Evolutionary conservation across 2,797 vertebrate species (phyloP).

Genomic region (Ciconia nigra): DNA sequence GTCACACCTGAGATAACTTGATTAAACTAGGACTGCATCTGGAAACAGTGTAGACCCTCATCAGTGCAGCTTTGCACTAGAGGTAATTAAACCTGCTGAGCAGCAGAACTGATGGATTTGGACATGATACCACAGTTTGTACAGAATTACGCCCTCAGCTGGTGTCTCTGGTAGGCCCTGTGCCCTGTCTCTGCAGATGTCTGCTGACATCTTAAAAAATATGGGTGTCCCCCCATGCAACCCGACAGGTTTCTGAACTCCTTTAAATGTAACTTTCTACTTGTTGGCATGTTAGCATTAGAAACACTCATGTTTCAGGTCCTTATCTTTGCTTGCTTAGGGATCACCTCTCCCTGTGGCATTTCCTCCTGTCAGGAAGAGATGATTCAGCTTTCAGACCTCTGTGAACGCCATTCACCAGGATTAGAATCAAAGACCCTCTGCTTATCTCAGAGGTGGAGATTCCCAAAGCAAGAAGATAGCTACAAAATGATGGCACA

Average conservation of each 20-base stretch:
- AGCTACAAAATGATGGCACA: not conserved
- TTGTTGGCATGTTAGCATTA: not conserved
- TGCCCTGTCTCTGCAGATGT: not conserved
- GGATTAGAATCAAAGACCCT: not conserved
- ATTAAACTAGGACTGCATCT: not conserved
- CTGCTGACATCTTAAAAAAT: not conserved
- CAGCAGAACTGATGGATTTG: not conserved
- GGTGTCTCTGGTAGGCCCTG: not conserved
- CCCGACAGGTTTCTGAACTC: not conserved
- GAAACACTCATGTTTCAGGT: not conserved
- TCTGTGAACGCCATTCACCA: not conserved
- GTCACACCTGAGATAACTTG: not conserved
- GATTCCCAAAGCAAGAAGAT: not conserved
- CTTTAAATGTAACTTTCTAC: not conserved
- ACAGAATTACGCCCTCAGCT: rapidly evolving
- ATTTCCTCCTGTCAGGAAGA: not conserved
- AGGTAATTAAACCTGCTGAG: not conserved
- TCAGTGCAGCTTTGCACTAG: not conserved
- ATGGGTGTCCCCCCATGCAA: not conserved
- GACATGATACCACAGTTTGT: not conserved
- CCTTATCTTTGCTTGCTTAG: not conserved
- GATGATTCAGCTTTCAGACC: not conserved
- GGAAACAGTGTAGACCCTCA: not conserved
- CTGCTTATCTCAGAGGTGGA: not conserved
- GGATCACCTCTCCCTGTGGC: not conserved